Percentiles rank a stretch among this genome's conserved stretches.
phyloP scores from a whole-genome alignment of 2,113 vertebrate genomes.

The Urocynchramus pylzowi region DNA sequence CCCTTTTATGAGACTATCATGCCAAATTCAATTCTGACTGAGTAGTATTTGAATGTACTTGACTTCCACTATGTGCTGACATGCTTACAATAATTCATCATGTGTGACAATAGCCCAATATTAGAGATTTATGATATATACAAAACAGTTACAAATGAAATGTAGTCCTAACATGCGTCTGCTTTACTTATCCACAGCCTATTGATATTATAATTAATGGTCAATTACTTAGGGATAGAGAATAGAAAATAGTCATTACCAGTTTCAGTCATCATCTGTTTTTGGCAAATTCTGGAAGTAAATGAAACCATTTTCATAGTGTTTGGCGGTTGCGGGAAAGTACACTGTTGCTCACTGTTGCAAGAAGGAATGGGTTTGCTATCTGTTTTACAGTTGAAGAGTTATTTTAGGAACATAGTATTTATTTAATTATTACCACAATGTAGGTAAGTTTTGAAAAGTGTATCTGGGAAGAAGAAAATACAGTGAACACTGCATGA shows the following conservation, averaged over 20 bases:
- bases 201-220: constrained; percentile 85
- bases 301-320: constrained; percentile 68
- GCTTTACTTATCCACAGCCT: constrained; percentile 76
- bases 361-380: background rate
- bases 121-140: constrained; percentile 90
- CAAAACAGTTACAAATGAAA: constrained; percentile 81
- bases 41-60: constrained; percentile 97
- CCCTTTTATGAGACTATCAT: constrained; percentile 93
- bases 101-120: constrained; percentile 87
- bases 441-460: constrained; percentile 1
- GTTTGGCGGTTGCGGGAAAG: constrained; percentile 63
- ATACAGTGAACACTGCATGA: background rate
- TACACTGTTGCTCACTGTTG: constrained; percentile 56
- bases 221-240: constrained; percentile 80
- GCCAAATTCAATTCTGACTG: constrained; percentile 98
- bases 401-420: background rate
- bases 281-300: constrained; percentile 72
- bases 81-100: constrained; percentile 88
- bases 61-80: constrained; percentile 92
- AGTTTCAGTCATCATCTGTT: constrained; percentile 75
- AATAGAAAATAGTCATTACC: constrained; percentile 84
- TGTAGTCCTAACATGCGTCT: constrained; percentile 73
- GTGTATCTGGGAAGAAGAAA: background rate
- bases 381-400: background rate
- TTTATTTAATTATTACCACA: constrained; percentile 17